A percentile compares a stretch with the other conserved stretches of the same genome.
phyloP scores from a whole-genome alignment of 1,140 invertebrate genomes.

The Drosophila nasuta region DNA sequence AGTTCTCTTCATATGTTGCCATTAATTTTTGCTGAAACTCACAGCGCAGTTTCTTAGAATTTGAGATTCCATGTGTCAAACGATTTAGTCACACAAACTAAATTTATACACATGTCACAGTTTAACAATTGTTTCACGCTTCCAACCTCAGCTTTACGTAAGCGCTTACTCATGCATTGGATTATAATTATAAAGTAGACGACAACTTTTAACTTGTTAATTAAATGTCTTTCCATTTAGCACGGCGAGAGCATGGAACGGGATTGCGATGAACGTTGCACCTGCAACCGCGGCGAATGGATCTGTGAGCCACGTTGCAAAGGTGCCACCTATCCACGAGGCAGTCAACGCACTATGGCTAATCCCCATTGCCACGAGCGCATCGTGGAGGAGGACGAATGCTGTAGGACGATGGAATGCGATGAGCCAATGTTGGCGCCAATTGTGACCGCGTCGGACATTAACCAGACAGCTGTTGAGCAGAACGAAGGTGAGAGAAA shows the following conservation, averaged over 20 bases:
- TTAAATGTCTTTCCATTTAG: slow-evolving; percentile 61
- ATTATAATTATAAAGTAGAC: not conserved
- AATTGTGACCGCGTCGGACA: slow-evolving; percentile 44
- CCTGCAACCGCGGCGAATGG: slow-evolving; percentile 88
- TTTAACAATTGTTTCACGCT: not conserved
- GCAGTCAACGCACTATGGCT: slow-evolving; percentile 86
- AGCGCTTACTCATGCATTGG: not conserved
- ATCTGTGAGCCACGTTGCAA: slow-evolving; percentile 89
- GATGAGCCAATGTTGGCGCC: slow-evolving; percentile 61
- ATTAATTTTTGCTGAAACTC: too few species aligned
- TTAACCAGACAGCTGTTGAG: slow-evolving; percentile 21
- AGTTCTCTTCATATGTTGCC: too few species aligned
- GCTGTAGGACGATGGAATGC: slow-evolving; percentile 90
- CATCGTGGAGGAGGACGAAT: slow-evolving; percentile 89
- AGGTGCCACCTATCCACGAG: slow-evolving; percentile 87
- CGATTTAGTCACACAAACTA: not conserved
- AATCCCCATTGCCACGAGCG: slow-evolving; percentile 91
- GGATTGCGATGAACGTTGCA: slow-evolving; percentile 90
- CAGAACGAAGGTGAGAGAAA: slow-evolving; percentile 54
- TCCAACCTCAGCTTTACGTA: not conserved
- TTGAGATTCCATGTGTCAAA: too few species aligned
- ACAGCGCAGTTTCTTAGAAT: too few species aligned
- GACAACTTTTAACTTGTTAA: slow-evolving; percentile 10
- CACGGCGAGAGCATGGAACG: slow-evolving; percentile 88
- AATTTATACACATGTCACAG: not conserved